Conservation (phyloP, 2,888 invertebrate species). For the Drosophila monieri region DNA sequence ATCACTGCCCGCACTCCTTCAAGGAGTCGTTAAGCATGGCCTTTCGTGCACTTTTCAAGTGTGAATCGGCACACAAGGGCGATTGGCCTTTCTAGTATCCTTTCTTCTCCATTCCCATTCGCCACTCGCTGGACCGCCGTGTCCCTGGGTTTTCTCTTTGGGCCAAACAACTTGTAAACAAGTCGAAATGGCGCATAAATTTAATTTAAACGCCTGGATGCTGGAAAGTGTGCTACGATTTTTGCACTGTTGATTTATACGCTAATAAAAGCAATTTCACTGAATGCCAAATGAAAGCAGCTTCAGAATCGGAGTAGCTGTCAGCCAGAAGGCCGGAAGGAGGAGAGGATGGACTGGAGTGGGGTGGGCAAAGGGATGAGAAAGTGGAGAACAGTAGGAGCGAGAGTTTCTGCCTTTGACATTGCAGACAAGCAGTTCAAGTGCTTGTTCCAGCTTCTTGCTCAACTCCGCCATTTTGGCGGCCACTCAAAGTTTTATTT, state of each 20-base stretch:
- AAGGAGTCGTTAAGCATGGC: slow-evolving; percentile 36
- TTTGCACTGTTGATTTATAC: slow-evolving; percentile 78
- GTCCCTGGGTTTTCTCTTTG: slow-evolving; percentile 18
- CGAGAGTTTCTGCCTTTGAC: slow-evolving; percentile 66
- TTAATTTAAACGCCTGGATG: slow-evolving; percentile 67
- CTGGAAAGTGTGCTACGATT: slow-evolving; percentile 70
- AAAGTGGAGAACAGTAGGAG: neutral
- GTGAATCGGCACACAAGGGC: slow-evolving; percentile 34
- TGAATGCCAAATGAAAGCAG: slow-evolving; percentile 72
- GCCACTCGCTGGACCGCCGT: neutral
- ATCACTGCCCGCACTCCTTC: slow-evolving; percentile 15
- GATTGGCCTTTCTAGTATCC: slow-evolving; percentile 9
- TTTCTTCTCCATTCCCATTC: slow-evolving; percentile 1
- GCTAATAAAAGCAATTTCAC: slow-evolving; percentile 76
- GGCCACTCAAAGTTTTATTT: slow-evolving; percentile 72
- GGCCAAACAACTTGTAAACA: slow-evolving; percentile 67
- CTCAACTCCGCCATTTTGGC: slow-evolving; percentile 34
- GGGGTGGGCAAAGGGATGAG: neutral
- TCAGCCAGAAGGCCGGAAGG: slow-evolving; percentile 21
- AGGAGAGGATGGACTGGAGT: neutral
- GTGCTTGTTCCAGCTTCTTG: slow-evolving; percentile 34
- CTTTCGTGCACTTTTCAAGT: slow-evolving; percentile 51
- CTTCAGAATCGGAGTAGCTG: slow-evolving; percentile 49
- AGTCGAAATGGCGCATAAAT: slow-evolving; percentile 76
- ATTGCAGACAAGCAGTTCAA: slow-evolving; percentile 67